Conservation (phyloP, 2,113 vertebrate species). For the Proteles cristata region DNA sequence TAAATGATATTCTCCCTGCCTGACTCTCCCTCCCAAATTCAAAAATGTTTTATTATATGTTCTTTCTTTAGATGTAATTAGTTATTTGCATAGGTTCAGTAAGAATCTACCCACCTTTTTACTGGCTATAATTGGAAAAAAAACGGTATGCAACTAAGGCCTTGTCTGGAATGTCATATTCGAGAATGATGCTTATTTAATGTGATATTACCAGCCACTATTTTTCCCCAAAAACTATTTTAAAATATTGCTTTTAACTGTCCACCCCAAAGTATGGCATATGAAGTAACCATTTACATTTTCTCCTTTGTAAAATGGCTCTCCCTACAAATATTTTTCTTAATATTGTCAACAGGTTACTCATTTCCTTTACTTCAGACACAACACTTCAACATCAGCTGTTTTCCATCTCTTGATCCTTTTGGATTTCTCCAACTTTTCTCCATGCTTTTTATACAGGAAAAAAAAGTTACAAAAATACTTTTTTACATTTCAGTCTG, state of each 20-base stretch:
- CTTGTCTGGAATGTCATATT: not conserved
- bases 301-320: constrained; percentile 79
- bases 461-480: constrained; percentile 65
- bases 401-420: constrained; percentile 60
- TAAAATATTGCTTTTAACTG: constrained; percentile 85
- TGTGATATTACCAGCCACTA: not conserved
- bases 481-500: constrained; percentile 72
- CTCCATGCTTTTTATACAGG: constrained; percentile 76
- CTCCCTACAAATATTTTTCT: constrained; percentile 72
- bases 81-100: not conserved
- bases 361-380: constrained; percentile 78
- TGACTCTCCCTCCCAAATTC: not conserved
- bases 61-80: not conserved
- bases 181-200: constrained; percentile 37
- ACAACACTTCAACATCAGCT: constrained; percentile 76
- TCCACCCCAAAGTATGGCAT: not conserved
- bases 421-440: constrained; percentile 75
- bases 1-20: not conserved
- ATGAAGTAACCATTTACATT: constrained; percentile 12
- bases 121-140: not conserved
- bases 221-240: constrained; percentile 78
- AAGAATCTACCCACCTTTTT: not conserved
- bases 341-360: constrained; percentile 83
- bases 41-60: not conserved
- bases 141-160: not conserved